Evolutionary conservation across 2,888 invertebrate genomes (phyloP).

Genomic region (Eucera pruinosa): DNA sequence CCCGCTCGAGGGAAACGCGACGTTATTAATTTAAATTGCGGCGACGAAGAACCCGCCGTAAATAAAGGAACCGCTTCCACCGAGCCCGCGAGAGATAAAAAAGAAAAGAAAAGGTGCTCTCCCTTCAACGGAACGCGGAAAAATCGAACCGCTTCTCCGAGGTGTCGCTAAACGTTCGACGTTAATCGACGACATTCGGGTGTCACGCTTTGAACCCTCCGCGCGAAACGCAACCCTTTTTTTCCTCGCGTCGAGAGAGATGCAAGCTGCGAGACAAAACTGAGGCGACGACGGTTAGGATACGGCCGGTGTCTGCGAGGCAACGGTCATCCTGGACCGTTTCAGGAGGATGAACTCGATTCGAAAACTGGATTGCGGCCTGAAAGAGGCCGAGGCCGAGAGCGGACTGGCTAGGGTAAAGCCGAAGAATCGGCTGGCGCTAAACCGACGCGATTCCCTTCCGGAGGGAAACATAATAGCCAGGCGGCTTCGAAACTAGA

Average conservation of each 20-base stretch:
- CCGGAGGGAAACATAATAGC: conserved; percentile 29
- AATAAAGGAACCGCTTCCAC: conserved; percentile 27
- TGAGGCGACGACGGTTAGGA: conserved; percentile 70
- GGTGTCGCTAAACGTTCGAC: conserved; percentile 41
- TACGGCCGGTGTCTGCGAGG: conserved; percentile 40
- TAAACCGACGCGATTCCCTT: conserved; percentile 16
- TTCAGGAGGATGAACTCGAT: conserved; percentile 81
- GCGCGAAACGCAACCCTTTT: conserved; percentile 53
- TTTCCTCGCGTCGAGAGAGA: conserved; percentile 2
- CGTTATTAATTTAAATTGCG: conserved; percentile 55
- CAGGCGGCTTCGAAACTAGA: conserved; percentile 12
- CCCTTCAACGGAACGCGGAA: too few relatives aligned
- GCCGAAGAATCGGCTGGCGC: conserved; percentile 8
- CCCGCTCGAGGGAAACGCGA: conserved; percentile 28
- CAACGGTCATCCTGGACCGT: conserved; percentile 80
- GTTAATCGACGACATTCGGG: conserved; percentile 68
- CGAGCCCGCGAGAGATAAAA: conserved; percentile 11
- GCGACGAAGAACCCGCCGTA: conserved; percentile 22
- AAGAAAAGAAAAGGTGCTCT: conserved; percentile 3
- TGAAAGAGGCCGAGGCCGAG: conserved; percentile 29
- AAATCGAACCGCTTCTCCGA: too few relatives aligned
- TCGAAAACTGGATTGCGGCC: conserved; percentile 82
- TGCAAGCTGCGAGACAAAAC: conserved; percentile 69
- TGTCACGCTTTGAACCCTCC: too few relatives aligned
- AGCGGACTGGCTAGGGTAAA: conserved; percentile 26